Percentiles rank a stretch among this genome's conserved stretches.
phyloP scores from a whole-genome alignment of 1,140 invertebrate species.

The Magallana gigas region DNA sequence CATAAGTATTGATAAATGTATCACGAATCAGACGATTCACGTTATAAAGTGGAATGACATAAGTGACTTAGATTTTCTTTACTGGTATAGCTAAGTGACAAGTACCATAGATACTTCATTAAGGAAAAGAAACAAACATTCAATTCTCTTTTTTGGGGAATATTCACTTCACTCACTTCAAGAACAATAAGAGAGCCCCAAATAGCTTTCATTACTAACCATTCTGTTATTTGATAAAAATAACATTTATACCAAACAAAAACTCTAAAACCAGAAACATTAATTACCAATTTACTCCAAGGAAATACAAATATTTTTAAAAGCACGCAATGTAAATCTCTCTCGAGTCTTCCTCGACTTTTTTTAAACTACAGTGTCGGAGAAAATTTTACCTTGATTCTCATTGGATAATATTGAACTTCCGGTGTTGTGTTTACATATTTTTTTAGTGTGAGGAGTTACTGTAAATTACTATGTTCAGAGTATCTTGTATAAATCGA shows the following conservation, averaged over 20 bases:
- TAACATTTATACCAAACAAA: background rate
- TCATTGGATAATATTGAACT: conserved; percentile 34
- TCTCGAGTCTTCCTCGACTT: background rate
- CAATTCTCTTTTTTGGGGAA: background rate
- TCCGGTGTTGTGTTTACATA: conserved; percentile 29
- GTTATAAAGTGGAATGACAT: too few species aligned
- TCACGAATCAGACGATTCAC: too few species aligned
- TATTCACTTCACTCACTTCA: background rate
- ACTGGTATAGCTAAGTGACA: too few species aligned
- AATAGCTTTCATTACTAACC: background rate
- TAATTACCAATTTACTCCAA: background rate
- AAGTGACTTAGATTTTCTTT: too few species aligned
- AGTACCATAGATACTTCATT: too few species aligned
- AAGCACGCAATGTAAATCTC: background rate
- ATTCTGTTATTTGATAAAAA: background rate
- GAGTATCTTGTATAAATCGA: background rate
- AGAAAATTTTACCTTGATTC: background rate
- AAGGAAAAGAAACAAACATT: background rate
- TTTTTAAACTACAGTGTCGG: background rate
- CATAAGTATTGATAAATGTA: too few species aligned
- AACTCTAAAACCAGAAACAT: background rate
- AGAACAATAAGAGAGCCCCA: background rate
- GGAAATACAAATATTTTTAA: background rate
- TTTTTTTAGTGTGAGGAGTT: background rate
- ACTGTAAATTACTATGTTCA: background rate